Evolutionary conservation across 2,797 vertebrate genomes (phyloP).

Genomic region (Intellagama lesueurii): DNA sequence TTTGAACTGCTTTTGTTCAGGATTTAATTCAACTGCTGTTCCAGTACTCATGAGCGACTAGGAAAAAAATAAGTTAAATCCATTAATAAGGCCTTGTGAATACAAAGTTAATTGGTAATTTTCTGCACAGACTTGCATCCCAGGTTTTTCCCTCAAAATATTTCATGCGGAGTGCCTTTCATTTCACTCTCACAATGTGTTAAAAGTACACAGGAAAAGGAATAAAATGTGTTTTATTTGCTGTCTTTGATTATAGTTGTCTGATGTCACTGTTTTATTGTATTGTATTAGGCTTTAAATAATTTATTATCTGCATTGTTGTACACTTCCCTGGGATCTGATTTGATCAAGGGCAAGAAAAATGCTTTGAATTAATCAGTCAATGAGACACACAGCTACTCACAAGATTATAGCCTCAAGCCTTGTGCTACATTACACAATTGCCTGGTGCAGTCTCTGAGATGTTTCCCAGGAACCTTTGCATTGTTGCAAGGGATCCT

Average conservation of each 20-base stretch:
- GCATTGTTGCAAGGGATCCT: background rate
- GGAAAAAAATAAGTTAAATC: background rate
- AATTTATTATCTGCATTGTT: background rate
- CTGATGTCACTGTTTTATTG: background rate
- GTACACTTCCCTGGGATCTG: background rate
- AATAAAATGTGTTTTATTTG: conserved; percentile 2
- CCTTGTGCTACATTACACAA: background rate
- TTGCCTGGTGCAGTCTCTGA: background rate
- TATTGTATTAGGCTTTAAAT: background rate
- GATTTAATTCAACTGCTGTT: background rate
- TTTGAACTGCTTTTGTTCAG: conserved; percentile 38
- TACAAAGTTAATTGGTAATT: conserved; percentile 27
- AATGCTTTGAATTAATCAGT: background rate
- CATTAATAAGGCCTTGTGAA: background rate
- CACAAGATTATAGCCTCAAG: background rate
- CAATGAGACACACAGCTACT: background rate
- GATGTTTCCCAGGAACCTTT: background rate
- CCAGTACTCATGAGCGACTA: background rate
- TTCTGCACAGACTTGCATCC: conserved; percentile 22
- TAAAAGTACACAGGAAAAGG: background rate
- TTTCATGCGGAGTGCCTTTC: conserved; percentile 14
- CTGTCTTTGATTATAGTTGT: background rate
- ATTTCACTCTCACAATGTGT: background rate
- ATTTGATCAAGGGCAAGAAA: background rate
- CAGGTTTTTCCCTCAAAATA: background rate